These are phyloP conservation scores for Chionomys nivalis DNA, from an alignment of 2,113 vertebrate genomes.

Conservation along the genomic window DNA sequence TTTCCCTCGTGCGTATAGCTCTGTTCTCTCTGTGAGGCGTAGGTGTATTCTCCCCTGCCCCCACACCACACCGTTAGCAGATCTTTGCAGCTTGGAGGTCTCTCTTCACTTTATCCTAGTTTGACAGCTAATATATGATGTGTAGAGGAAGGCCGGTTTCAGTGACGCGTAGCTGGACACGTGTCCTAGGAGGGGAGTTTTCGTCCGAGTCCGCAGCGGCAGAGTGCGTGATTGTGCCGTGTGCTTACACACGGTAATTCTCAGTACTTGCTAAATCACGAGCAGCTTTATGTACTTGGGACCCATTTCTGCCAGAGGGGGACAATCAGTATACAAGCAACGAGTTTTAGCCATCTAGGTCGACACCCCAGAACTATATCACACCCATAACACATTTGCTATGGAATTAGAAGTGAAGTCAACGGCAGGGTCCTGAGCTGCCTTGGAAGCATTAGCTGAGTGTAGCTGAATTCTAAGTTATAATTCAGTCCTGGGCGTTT, in stretches of 20 bases:
- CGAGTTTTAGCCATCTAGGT: neutral
- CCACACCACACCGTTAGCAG: too few relatives aligned
- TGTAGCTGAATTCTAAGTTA: constrained; percentile 81
- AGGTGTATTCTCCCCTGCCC: rapidly evolving
- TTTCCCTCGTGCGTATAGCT: neutral
- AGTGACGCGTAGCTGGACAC: neutral
- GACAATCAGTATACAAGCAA: neutral
- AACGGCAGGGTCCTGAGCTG: constrained; percentile 26
- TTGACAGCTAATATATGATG: neutral
- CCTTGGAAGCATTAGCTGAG: constrained; percentile 72
- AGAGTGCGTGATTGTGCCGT: neutral
- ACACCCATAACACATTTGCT: constrained; percentile 42
- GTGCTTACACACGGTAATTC: constrained; percentile 54
- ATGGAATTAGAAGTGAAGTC: constrained; percentile 3
- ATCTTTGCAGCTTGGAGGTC: neutral
- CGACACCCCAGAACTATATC: constrained; percentile 23
- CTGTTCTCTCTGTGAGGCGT: neutral
- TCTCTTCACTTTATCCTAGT: neutral
- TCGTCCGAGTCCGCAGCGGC: neutral
- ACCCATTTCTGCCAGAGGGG: constrained; percentile 34
- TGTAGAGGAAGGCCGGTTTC: neutral
- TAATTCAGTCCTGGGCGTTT: constrained; percentile 83
- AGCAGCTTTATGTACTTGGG: constrained; percentile 44
- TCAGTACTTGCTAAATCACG: constrained; percentile 28
- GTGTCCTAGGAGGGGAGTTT: neutral